phyloP scores from a whole-genome alignment of 2,113 vertebrate species.

The Bolborhynchus lineola region DNA sequence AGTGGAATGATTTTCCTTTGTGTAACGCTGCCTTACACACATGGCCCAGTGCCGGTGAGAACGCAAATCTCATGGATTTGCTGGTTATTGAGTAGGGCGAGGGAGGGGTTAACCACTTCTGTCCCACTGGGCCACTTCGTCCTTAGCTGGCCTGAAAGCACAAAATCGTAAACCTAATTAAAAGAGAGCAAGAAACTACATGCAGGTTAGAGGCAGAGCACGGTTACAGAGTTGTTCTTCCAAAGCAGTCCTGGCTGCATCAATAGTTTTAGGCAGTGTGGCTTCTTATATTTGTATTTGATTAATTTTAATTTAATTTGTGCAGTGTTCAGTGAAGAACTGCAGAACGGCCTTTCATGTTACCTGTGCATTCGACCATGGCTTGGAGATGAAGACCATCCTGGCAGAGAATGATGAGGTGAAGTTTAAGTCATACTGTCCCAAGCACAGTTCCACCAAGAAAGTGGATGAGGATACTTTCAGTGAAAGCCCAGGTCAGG shows the following conservation, averaged over 20 bases:
- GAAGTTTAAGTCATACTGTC: slow-evolving; percentile 96
- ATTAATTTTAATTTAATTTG: neutral
- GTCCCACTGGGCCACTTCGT: neutral
- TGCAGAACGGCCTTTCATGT: slow-evolving; percentile 96
- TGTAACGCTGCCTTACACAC: neutral
- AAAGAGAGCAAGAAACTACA: neutral
- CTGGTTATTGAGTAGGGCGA: neutral
- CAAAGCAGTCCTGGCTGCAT: neutral
- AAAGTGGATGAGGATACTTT: slow-evolving; percentile 49
- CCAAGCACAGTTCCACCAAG: slow-evolving; percentile 84
- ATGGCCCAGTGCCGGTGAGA: neutral
- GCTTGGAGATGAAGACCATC: slow-evolving; percentile 94
- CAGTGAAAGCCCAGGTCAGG: slow-evolving; percentile 55
- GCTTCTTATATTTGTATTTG: neutral
- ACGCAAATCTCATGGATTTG: neutral
- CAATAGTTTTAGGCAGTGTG: neutral
- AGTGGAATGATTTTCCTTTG: neutral
- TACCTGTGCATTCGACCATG: slow-evolving; percentile 89
- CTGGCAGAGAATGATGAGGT: slow-evolving; percentile 93
- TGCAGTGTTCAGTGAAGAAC: slow-evolving; percentile 94
- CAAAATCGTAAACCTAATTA: neutral
- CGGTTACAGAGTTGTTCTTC: neutral
- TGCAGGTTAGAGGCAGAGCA: neutral
- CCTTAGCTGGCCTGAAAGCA: neutral
- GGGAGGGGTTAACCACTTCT: neutral